phyloP scores from a whole-genome alignment of 2,113 vertebrate species.

The Triplophysa rosa region DNA sequence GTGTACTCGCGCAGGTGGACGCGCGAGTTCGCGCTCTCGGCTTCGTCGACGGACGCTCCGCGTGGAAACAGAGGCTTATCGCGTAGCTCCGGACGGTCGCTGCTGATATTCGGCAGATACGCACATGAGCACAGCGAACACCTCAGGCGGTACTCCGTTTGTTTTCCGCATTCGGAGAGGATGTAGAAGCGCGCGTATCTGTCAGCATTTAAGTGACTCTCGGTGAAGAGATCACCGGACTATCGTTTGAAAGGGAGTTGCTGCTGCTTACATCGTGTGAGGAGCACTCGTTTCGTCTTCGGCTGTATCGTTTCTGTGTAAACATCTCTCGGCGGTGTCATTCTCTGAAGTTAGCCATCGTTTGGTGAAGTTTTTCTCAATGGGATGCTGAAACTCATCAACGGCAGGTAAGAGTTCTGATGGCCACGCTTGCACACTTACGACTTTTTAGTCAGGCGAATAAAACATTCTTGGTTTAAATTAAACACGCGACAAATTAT shows the following conservation, averaged over 20 bases:
- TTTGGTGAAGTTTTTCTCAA: conserved; percentile 53
- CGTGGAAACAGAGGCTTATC: conserved; percentile 19
- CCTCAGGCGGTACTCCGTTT: conserved; percentile 25
- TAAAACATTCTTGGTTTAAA: neutral
- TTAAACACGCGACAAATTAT: neutral
- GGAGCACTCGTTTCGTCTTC: conserved; percentile 41
- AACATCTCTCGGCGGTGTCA: conserved; percentile 9
- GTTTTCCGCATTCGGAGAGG: conserved; percentile 16
- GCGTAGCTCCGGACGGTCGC: conserved; percentile 39
- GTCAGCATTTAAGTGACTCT: conserved; percentile 23
- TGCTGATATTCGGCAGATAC: conserved; percentile 56
- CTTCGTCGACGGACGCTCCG: conserved; percentile 19
- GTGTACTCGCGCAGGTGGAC: conserved; percentile 28
- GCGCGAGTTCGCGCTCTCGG: neutral
- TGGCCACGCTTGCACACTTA: neutral
- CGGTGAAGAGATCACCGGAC: conserved; percentile 20
- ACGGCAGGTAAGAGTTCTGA: conserved; percentile 49
- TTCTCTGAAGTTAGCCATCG: conserved; percentile 43
- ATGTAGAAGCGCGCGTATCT: conserved; percentile 28
- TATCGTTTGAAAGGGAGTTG: conserved; percentile 30
- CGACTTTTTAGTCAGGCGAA: neutral
- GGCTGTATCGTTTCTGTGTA: conserved; percentile 20
- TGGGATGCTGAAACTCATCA: conserved; percentile 52
- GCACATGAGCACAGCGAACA: conserved; percentile 48
- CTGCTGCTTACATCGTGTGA: conserved; percentile 11